Conservation (phyloP, 1,140 invertebrate genomes). For the Ceratoteleas bidentatus region DNA sequence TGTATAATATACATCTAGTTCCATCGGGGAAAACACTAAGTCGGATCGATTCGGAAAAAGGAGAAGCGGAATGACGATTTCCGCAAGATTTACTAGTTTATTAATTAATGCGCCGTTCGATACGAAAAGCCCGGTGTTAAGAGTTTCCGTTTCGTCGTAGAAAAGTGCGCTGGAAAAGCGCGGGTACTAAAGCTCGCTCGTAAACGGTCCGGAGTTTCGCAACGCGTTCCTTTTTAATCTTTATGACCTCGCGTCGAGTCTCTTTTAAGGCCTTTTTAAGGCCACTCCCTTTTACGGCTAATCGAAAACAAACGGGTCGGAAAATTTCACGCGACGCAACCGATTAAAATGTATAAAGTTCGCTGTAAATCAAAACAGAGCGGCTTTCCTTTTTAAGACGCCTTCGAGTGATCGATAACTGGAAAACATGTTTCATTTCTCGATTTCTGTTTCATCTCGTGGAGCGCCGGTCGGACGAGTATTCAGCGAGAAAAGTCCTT, state of each 20-base stretch:
- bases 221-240: constrained; percentile 48
- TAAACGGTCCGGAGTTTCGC: constrained; percentile 37
- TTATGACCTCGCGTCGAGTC: constrained; percentile 28
- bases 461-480: neutral
- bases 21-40: too few species aligned
- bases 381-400: neutral
- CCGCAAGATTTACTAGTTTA: constrained; percentile 51
- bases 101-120: neutral
- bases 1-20: too few species aligned
- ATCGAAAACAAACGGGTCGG: constrained; percentile 36
- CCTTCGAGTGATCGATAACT: neutral
- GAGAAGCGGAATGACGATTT: too few species aligned
- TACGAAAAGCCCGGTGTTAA: constrained; percentile 29
- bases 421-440: neutral
- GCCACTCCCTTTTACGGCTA: constrained; percentile 33
- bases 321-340: constrained; percentile 20
- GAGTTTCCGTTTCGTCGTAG: constrained; percentile 17
- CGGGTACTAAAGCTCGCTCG: constrained; percentile 28
- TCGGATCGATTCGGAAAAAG: too few species aligned
- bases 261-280: constrained; percentile 38
- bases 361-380: constrained; percentile 23
- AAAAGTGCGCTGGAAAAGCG: constrained; percentile 10
- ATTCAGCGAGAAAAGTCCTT: neutral
- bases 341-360: constrained; percentile 34
- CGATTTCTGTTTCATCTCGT: neutral